These are phyloP conservation scores for Lymantria dispar DNA, from an alignment of 2,888 invertebrate species.

Conservation along the genomic window DNA sequence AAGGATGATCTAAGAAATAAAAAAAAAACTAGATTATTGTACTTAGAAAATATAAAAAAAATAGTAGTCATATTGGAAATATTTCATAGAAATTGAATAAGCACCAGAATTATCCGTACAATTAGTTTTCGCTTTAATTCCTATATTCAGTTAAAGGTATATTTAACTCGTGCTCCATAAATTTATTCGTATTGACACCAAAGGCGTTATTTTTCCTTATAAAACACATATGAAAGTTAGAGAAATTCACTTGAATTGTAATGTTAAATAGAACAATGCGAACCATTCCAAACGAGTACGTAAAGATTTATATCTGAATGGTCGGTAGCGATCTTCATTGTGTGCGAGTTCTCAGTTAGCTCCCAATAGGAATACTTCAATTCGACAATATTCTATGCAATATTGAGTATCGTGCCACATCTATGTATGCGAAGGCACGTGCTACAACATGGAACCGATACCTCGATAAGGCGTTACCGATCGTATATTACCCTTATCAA, in stretches of 20 bases:
- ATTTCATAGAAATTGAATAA: not conserved
- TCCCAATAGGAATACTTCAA: constrained; percentile 44
- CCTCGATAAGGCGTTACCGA: constrained; percentile 61
- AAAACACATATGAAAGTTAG: constrained; percentile 46
- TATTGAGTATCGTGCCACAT: constrained; percentile 59
- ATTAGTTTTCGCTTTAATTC: constrained; percentile 3
- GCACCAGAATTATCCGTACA: not conserved
- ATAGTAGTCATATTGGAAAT: not conserved
- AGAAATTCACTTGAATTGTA: constrained; percentile 57
- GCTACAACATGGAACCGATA: constrained; percentile 58
- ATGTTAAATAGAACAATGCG: constrained; percentile 61
- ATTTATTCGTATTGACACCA: constrained; percentile 21
- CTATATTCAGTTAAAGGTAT: constrained; percentile 17
- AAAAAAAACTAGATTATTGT: no score
- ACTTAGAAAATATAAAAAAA: no score
- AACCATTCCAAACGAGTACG: constrained; percentile 56
- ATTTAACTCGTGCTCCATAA: constrained; percentile 19
- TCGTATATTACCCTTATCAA: constrained; percentile 68
- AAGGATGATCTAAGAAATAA: no score
- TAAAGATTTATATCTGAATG: constrained; percentile 61
- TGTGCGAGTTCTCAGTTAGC: constrained; percentile 40
- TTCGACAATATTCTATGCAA: constrained; percentile 55
- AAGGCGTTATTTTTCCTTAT: constrained; percentile 36
- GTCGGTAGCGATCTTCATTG: constrained; percentile 56
- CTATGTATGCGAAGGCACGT: constrained; percentile 66